Conservation (phyloP, 1,140 invertebrate species). For the Phymastichus coffea region DNA sequence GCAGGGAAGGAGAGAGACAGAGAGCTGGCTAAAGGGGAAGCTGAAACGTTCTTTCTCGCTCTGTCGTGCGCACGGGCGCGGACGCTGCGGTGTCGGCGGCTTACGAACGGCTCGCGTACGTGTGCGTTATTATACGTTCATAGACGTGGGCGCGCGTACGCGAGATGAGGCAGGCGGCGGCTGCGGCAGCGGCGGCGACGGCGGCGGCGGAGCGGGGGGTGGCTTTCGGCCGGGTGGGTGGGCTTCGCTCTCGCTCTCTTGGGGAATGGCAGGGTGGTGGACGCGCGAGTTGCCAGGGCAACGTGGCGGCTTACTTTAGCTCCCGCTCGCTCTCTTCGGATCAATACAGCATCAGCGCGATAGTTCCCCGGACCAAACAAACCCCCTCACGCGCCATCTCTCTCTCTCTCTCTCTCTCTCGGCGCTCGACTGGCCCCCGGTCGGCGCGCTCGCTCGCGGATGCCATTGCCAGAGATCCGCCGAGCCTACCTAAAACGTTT, state of each 20-base stretch:
- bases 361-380: constrained; percentile 54
- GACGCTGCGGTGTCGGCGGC: too few species aligned
- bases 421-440: neutral
- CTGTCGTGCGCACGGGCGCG: too few species aligned
- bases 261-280: constrained; percentile 51
- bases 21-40: neutral
- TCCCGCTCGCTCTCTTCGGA: constrained; percentile 44
- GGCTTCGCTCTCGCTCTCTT: constrained; percentile 19
- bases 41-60: too few species aligned
- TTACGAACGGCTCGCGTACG: constrained; percentile 11
- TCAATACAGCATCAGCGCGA: constrained; percentile 54
- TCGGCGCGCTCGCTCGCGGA: neutral
- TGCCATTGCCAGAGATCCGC: constrained; percentile 14
- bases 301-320: constrained; percentile 55
- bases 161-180: too few species aligned
- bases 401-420: too few species aligned
- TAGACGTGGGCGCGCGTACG: constrained; percentile 22
- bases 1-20: neutral
- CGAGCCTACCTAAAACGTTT: constrained; percentile 22
- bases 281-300: constrained; percentile 57
- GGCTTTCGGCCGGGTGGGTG: constrained; percentile 16
- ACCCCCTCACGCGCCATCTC: constrained; percentile 33
- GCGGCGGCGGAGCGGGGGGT: constrained; percentile 22
- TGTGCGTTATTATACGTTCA: constrained; percentile 36
- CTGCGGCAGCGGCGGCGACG: constrained; percentile 30